Conservation (phyloP, 92 coral and sea anemone species). For the Actinernus sp. region DNA sequence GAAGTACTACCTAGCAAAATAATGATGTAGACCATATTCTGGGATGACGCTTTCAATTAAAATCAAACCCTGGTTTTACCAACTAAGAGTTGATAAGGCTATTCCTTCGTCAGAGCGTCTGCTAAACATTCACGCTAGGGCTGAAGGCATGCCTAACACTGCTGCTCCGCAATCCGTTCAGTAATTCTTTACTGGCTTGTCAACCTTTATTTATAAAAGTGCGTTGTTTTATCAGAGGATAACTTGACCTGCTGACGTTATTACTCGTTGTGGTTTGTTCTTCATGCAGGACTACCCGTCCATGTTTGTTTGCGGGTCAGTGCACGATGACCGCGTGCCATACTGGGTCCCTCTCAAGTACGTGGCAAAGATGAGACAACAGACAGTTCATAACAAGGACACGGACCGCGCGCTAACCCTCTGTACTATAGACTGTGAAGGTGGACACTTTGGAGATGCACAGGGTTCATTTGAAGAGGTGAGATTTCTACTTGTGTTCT, state of each 20-base stretch:
- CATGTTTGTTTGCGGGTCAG: conserved; percentile 74
- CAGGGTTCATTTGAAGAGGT: conserved; percentile 87
- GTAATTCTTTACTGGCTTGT: no score
- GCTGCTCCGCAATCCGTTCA: no score
- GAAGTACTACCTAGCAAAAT: no score
- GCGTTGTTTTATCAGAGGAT: background rate
- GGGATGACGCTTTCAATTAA: no score
- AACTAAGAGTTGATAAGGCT: no score
- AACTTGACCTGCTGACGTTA: no score
- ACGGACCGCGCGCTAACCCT: conserved; percentile 48
- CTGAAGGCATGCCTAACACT: no score
- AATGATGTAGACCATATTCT: no score
- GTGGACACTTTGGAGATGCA: conserved; percentile 89
- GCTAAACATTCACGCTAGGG: no score
- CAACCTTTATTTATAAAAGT: background rate
- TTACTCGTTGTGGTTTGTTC: no score
- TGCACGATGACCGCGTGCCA: conserved; percentile 90
- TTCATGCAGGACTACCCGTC: conserved; percentile 88
- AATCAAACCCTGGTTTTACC: no score
- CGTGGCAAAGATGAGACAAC: conserved; percentile 79
- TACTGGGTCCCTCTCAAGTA: conserved; percentile 96
- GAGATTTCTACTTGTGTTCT: background rate
- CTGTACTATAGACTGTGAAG: conserved; percentile 79
- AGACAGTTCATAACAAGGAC: background rate
- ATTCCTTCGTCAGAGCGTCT: no score